These are phyloP conservation scores for Numida meleagris DNA, from an alignment of 2,113 vertebrate species.

Conservation along the genomic window DNA sequence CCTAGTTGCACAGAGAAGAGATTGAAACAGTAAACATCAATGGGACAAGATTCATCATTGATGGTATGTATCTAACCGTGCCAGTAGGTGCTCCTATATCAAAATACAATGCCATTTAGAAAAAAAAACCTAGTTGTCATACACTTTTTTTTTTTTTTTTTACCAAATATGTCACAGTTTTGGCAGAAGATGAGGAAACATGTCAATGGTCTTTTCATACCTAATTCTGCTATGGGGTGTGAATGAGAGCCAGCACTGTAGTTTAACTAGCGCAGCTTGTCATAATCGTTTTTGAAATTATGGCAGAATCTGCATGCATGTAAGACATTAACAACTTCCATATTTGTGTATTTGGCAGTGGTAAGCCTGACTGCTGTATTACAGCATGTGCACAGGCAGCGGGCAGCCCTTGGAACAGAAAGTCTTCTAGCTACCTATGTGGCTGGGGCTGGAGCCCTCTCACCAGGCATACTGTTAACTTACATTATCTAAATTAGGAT, in stretches of 20 bases:
- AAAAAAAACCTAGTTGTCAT: background rate
- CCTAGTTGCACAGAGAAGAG: constrained; percentile 85
- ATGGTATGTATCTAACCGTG: constrained; percentile 77
- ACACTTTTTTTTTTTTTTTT: background rate
- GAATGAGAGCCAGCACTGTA: background rate
- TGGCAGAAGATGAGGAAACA: background rate
- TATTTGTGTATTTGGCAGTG: background rate
- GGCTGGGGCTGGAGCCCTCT: background rate
- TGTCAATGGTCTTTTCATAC: background rate
- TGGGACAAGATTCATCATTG: constrained; percentile 89
- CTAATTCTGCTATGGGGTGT: background rate
- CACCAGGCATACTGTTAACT: background rate
- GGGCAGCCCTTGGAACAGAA: background rate
- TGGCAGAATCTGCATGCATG: background rate
- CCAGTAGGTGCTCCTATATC: background rate
- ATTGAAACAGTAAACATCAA: constrained; percentile 90
- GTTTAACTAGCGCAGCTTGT: background rate
- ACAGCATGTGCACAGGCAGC: background rate
- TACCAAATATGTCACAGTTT: background rate
- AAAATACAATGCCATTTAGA: background rate
- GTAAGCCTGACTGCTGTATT: background rate
- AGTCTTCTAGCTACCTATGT: no score
- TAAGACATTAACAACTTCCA: background rate
- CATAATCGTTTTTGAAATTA: background rate
- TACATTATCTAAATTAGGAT: background rate